Percentiles rank a stretch among this genome's conserved stretches.
These are phyloP conservation scores for Mirounga angustirostris DNA, from an alignment of 2,113 vertebrate genomes.

Conservation along the genomic window DNA sequence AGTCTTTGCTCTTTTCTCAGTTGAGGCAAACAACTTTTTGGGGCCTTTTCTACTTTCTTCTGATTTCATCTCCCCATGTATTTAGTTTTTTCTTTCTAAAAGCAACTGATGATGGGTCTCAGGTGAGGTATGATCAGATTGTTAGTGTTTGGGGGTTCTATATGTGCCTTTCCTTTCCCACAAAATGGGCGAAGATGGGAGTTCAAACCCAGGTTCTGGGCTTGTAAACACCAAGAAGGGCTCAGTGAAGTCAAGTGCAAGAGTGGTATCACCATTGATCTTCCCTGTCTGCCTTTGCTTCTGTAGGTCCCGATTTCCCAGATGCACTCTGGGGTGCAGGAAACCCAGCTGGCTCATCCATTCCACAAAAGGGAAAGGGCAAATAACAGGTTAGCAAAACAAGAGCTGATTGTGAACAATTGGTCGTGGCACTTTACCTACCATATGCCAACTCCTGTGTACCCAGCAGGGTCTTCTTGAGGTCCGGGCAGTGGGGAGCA, in stretches of 20 bases:
- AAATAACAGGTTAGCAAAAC: not conserved
- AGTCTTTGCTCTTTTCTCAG: not conserved
- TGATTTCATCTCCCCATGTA: not conserved
- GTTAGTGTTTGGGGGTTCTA: not conserved
- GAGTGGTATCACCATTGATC: not conserved
- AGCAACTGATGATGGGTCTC: not conserved
- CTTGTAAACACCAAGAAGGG: not conserved
- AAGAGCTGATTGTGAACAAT: not conserved
- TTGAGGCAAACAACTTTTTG: not conserved
- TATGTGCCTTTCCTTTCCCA: not conserved
- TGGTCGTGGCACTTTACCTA: not conserved
- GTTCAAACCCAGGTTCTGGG: not conserved
- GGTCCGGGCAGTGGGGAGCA: not conserved
- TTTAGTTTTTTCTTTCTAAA: not conserved
- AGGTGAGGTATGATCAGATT: not conserved
- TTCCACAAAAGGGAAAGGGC: constrained; percentile 43
- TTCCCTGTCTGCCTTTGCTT: not conserved
- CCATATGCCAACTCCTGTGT: not conserved
- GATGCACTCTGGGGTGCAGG: not conserved
- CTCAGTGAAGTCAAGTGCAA: not conserved
- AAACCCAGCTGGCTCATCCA: constrained; percentile 7
- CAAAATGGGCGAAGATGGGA: not conserved
- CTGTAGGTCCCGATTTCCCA: not conserved
- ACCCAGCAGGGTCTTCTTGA: not conserved
- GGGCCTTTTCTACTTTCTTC: not conserved